Evolutionary conservation across 2,797 vertebrate species (phyloP), one percentile per base, ranked within the genome.

Genomic region (Hafferia zeledoni): DNA sequence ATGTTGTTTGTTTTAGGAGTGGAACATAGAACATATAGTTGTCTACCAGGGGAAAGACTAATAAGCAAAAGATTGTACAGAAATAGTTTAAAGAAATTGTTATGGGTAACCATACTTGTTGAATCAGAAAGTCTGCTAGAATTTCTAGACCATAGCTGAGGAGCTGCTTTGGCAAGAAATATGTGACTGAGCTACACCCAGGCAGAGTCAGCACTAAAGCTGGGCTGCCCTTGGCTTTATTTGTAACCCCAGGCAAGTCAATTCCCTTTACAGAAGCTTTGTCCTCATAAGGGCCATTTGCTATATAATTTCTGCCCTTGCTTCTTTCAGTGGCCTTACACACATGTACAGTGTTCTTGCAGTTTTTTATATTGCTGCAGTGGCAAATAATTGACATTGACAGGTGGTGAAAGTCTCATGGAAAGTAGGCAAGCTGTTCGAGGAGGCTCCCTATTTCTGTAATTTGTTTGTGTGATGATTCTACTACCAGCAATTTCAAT

Each of bases 1-100:
- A 96, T 96, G 95, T 84, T 98, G 97, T 98, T 97, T 98, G 97
- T 95, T 97, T 97, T 97, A 97, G 96, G 95, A 97, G 67, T 83
- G 91, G 95, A 97, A 93, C 79, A 77, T n/a, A 91, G 95, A 97
- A 94, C 81, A 92, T 74, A 91, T 94, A 95, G 94, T 87, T 94
- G 96, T 96, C 74, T 92, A 95, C 86, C 67, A 94, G 76, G 80
- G 81, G 76, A 84, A 86, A 92, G 70, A 91, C 59, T 91, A 96
- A 89, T 77, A 89, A 85, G 91, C 25, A 90, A 70, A 87, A 97
- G 83, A n/a, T 53, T 67, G 28, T n/a, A 67, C 79, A 76, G 82
- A 95, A 95, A 89, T 15, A 81, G 28, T 71, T 90, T 92, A 94
- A 93, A 95, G 82, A 90, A 93, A 95, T 91, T 92, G 70, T 93